Evolutionary conservation across 2,888 invertebrate species (phyloP), one percentile per base, ranked within the genome.

Genomic region (Azorinus chamasolen): DNA sequence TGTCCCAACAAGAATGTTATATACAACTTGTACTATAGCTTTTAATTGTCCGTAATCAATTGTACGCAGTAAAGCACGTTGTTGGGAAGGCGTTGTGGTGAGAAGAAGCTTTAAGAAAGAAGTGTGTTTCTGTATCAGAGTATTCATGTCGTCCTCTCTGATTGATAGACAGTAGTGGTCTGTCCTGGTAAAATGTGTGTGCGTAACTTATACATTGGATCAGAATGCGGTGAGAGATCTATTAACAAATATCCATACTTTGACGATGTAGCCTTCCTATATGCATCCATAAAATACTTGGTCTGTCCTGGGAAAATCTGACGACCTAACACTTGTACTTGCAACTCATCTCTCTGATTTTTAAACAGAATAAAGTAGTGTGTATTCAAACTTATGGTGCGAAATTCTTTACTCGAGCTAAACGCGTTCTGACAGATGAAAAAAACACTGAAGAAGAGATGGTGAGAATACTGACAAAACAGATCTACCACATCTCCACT

Each of bases 321-420:
- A 39, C 75, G 70, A 5, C 81, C 77, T 46, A 75, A 68, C 10
- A 68, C 63, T 37, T 64, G 58, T 32, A 75, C 63, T 61, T 82
- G 78, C 10, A 73, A 58, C 18, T 68, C 59, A 59, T 82, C 78
- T 39, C 74, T 43, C 2, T 57, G 46, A 46, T 71, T 81, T 65
- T 70, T 75, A 48, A 75, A 75, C 20, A 75, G 53, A 32, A 75
- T 46, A 39, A 76, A 65, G 50, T 78, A 81, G n/a, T 78, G 74
- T 0, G 71, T 78, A 45, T 81, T 81, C 1, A 81, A 25, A 48
- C 72, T 64, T 16, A 77, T 81, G 41, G 80, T 77, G 2, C 77
- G 76, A 39, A 76, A 73, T 53, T 63, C 66, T 39, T 50, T 53
- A 39, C 71, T 76, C n/a, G 54, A 39, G 20, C 48, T 62, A 51